phyloP scores from a whole-genome alignment of 2,888 invertebrate species.

The Himalopsyche tibetana region DNA sequence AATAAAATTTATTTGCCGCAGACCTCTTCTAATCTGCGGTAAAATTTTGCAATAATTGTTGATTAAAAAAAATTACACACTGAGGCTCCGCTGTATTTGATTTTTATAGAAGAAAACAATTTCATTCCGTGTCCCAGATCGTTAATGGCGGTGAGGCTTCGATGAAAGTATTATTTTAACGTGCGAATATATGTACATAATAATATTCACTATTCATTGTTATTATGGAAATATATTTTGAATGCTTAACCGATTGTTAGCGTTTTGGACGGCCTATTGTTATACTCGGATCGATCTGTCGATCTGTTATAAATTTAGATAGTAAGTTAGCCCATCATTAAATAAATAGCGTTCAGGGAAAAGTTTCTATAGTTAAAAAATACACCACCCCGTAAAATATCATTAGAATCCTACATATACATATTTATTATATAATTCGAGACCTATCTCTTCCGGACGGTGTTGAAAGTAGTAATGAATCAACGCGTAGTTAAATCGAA shows the following conservation, averaged over 20 bases:
- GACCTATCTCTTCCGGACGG: background rate
- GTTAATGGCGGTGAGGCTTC: no score
- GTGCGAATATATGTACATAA: constrained; percentile 19
- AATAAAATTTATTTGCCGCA: no score
- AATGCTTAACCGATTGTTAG: constrained; percentile 10
- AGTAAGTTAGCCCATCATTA: constrained; percentile 31
- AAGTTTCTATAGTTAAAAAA: constrained; percentile 20
- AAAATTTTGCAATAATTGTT: no score
- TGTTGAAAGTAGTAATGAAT: background rate
- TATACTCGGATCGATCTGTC: background rate
- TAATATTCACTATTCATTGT: constrained; percentile 15
- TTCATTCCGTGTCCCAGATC: no score
- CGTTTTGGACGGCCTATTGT: constrained; percentile 25
- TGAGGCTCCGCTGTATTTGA: no score
- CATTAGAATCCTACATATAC: constrained; percentile 14
- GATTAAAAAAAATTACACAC: no score
- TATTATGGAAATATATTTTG: constrained; percentile 32
- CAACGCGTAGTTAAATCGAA: constrained; percentile 10
- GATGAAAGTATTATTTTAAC: no score
- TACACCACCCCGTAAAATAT: constrained; percentile 27
- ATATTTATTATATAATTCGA: background rate
- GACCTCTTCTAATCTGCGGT: no score
- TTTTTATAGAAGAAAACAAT: no score
- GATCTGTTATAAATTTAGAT: constrained; percentile 16
- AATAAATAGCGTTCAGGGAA: constrained; percentile 12